phyloP scores from a whole-genome alignment of 2,888 invertebrate species.

The Uloborus plumipes region DNA sequence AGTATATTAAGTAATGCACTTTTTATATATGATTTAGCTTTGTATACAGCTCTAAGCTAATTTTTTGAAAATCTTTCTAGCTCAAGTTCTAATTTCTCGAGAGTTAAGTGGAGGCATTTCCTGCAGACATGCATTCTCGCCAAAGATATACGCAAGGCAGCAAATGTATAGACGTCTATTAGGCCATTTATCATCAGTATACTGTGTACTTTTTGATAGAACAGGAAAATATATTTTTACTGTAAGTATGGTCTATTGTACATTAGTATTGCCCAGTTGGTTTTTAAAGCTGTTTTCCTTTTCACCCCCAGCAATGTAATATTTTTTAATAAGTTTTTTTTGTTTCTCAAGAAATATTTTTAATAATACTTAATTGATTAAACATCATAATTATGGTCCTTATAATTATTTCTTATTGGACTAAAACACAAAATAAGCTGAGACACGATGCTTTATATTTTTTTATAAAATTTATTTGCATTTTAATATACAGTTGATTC shows the following conservation, averaged over 20 bases:
- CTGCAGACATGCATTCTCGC: constrained; percentile 76
- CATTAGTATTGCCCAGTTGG: not conserved
- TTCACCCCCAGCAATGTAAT: no score
- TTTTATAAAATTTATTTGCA: no score
- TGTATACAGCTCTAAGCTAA: constrained; percentile 5
- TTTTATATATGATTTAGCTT: no score
- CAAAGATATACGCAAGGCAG: constrained; percentile 78
- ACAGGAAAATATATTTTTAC: constrained; percentile 93
- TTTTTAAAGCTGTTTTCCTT: no score
- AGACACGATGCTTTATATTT: no score
- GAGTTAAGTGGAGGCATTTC: constrained; percentile 79
- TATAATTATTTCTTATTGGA: no score
- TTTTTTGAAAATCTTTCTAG: constrained; percentile 65
- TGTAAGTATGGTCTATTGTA: constrained; percentile 73
- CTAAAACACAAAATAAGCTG: no score
- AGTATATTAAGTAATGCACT: no score
- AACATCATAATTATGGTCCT: no score
- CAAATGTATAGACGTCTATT: constrained; percentile 75
- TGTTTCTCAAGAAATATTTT: no score
- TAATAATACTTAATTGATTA: not conserved
- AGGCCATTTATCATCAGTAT: constrained; percentile 97
- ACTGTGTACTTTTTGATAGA: constrained; percentile 94
- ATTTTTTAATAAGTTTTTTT: not conserved
- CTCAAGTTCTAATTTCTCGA: constrained; percentile 75
- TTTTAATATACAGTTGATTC: no score